phyloP scores from a whole-genome alignment of 2,113 vertebrate species.

The Campylomormyrus tamandua region DNA sequence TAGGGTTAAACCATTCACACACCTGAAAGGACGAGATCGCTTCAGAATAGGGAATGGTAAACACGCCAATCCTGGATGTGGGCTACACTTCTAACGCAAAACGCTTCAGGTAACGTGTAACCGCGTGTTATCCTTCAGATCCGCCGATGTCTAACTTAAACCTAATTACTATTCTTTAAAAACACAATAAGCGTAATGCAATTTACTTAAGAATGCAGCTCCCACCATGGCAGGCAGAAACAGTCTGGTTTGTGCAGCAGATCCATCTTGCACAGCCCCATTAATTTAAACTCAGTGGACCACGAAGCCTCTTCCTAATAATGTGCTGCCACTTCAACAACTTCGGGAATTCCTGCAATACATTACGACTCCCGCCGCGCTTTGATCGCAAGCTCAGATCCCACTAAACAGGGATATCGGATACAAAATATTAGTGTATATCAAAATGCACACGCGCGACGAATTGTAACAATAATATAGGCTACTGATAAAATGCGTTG shows the following conservation, averaged over 20 bases:
- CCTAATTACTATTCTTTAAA: background rate
- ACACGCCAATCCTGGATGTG: background rate
- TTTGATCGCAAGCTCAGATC: constrained; percentile 33
- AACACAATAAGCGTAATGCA: background rate
- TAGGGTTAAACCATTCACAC: background rate
- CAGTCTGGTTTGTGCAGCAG: background rate
- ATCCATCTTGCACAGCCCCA: constrained; percentile 15
- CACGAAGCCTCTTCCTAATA: constrained; percentile 25
- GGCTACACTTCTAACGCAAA: background rate
- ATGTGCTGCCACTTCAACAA: constrained; percentile 27
- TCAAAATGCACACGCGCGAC: background rate
- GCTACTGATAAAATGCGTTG: background rate
- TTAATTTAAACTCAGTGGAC: constrained; percentile 28
- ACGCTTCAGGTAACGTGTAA: background rate
- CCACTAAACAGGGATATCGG: background rate
- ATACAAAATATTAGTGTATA: background rate
- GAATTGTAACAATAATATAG: background rate
- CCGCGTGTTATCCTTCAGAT: background rate
- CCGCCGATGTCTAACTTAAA: background rate
- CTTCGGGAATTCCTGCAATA: constrained; percentile 24
- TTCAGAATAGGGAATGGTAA: background rate
- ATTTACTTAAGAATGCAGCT: background rate
- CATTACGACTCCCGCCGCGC: constrained; percentile 32
- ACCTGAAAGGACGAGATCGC: background rate
- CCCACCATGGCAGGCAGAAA: background rate